Base-by-base conservation (phyloP, 2,797 vertebrate species). In the Microctenopoma lineatum region DNA sequence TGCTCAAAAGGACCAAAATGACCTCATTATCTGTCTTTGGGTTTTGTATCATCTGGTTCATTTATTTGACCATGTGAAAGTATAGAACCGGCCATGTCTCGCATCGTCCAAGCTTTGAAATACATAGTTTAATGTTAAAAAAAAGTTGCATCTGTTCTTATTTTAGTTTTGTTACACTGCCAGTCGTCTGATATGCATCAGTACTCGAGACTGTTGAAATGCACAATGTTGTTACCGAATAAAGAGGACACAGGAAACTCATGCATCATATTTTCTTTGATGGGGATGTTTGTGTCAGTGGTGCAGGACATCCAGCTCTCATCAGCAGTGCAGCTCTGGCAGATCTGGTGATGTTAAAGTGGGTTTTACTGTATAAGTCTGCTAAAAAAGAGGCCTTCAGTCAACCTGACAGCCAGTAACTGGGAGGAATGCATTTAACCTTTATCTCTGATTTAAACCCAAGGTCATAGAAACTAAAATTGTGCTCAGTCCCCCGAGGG, bases 241-340 rank as follows among this genome's bases (percentile, higher is more conserved):
- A 87, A 89, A 89, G 63, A 80, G 46, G 59, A 74, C 58, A 53
- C 16, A 61, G 60, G 45, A 63, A 38, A 69, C 36, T 42, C 0
- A 0, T 42, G 60, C 10, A 8, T 82, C 32, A 21, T 68, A 48
- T 57, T 71, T 68, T 60, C 55, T 57, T 61, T 68, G 59, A 51
- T 47, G 50, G 53, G 74, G 62, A 68, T 75, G 72, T 67, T 72
- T 74, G 8, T 65, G 53, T 65, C 75, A n/a, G 32, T 26, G 9
- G 12, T 39, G 27, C 46, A 34, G 39, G 61, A 72, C 66, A 32
- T 60, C 34, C 42, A 53, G 14, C 32, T 66, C 41, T 51, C 21
- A 3, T 75, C 60, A 70, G 63, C 44, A 2, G 4, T 41, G 57
- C 73, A 13, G 56, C 57, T 81, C 83, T 85, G 80, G 73, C 57